A percentile compares a stretch with the other conserved stretches of the same genome.
Conservation (phyloP, 1,140 invertebrate species). For the Procambarus clarkii region DNA sequence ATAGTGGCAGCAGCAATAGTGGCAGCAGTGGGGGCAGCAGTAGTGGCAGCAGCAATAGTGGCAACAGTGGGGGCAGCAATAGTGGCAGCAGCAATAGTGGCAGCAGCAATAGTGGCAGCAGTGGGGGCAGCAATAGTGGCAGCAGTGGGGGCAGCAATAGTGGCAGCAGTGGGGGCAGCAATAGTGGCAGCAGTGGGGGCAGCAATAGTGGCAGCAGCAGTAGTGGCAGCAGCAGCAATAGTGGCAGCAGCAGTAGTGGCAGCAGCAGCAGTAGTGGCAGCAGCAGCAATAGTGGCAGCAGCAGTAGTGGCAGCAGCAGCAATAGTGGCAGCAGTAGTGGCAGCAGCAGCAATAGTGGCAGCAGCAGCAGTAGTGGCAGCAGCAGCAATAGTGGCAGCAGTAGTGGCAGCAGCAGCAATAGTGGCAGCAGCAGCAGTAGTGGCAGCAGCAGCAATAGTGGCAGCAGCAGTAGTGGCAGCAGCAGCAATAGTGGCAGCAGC, state of each 20-base stretch:
- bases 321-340: neutral
- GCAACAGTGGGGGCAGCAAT: neutral
- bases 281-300: neutral
- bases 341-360: neutral
- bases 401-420: neutral
- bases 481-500: neutral
- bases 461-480: neutral
- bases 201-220: neutral
- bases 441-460: neutral
- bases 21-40: too few species aligned
- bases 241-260: neutral
- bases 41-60: too few species aligned
- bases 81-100: neutral
- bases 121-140: too few species aligned
- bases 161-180: too few species aligned
- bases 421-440: neutral
- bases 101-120: neutral
- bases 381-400: neutral
- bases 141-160: too few species aligned
- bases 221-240: neutral
- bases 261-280: neutral
- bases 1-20: too few species aligned
- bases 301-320: neutral
- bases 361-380: neutral
- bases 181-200: too few species aligned